These are phyloP conservation scores for Conistra vaccinii DNA, from an alignment of 2,888 invertebrate genomes.

Conservation along the genomic window DNA sequence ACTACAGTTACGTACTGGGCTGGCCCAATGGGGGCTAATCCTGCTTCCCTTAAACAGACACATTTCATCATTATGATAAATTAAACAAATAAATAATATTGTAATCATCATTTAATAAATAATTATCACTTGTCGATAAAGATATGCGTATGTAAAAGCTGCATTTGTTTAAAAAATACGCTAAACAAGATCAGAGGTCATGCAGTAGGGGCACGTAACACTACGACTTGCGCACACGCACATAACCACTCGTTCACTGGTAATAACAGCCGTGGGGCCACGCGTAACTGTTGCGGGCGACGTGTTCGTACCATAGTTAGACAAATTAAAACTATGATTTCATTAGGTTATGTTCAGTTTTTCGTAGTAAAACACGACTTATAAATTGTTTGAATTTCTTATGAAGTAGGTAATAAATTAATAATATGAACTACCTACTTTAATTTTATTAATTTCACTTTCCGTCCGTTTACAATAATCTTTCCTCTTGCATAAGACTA, in stretches of 20 bases:
- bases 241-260: constrained; percentile 30
- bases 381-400: background rate
- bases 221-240: constrained; percentile 35
- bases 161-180: constrained; percentile 68
- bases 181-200: constrained; percentile 57
- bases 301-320: background rate
- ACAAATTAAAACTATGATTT: background rate
- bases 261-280: constrained; percentile 38
- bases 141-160: constrained; percentile 76
- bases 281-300: constrained; percentile 52
- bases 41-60: background rate
- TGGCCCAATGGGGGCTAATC: background rate
- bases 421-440: constrained; percentile 7
- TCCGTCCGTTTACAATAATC: background rate
- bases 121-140: constrained; percentile 77
- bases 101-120: constrained; percentile 75
- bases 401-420: constrained; percentile 5
- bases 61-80: constrained; percentile 15
- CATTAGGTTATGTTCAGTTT: background rate
- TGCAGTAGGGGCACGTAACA: constrained; percentile 46
- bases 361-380: background rate
- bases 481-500: constrained; percentile 1
- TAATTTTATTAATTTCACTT: constrained; percentile 11
- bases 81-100: constrained; percentile 52
- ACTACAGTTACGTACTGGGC: background rate